Conservation (phyloP, 2,113 vertebrate species). For the Elgaria multicarinata region DNA sequence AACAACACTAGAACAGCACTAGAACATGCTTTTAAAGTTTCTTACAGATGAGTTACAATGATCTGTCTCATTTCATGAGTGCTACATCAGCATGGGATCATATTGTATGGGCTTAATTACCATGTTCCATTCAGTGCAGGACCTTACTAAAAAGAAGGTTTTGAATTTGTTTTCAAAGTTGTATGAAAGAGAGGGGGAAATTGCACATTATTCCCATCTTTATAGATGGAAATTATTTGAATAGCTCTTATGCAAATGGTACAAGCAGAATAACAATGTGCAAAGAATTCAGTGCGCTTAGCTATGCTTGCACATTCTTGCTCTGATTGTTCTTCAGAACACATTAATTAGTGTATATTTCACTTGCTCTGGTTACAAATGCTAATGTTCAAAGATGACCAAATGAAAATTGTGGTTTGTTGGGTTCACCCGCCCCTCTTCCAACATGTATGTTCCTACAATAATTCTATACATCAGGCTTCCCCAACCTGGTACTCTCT, state of each 20-base stretch:
- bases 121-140: neutral
- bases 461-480: neutral
- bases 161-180: neutral
- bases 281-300: conserved; percentile 41
- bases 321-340: conserved; percentile 17
- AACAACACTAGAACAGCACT: neutral
- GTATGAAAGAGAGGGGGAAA: conserved; percentile 12
- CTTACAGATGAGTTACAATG: neutral
- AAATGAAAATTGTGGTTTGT: neutral
- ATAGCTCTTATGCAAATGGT: conserved; percentile 21
- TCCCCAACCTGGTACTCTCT: neutral
- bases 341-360: conserved; percentile 13
- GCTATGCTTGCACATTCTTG: conserved; percentile 42
- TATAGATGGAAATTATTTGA: conserved; percentile 20
- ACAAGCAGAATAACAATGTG: conserved; percentile 21
- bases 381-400: neutral
- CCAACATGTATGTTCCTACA: neutral
- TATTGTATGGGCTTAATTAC: conserved; percentile 10
- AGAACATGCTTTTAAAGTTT: neutral
- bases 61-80: neutral
- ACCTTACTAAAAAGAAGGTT: neutral
- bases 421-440: neutral
- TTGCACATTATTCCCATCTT: conserved; percentile 23
- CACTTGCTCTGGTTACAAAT: conserved; percentile 25
- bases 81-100: accelerated